Percentiles rank a stretch among this genome's conserved stretches.
Evolutionary conservation across 2,797 vertebrate species (phyloP).

Genomic region (Arctocebus calabarensis): DNA sequence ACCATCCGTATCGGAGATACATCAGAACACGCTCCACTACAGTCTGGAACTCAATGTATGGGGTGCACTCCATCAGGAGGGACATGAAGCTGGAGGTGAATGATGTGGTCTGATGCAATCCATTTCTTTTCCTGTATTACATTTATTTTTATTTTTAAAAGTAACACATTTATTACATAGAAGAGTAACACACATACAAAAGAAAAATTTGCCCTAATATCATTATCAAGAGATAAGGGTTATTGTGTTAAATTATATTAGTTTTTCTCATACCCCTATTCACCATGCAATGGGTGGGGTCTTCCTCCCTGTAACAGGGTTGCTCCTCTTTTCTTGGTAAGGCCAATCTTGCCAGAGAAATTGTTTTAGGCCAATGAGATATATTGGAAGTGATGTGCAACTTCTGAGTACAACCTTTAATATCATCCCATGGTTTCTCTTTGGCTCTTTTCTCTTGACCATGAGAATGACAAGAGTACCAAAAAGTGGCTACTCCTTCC

Average conservation of each 20-base stretch:
- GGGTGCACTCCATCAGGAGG: background rate
- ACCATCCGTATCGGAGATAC: background rate
- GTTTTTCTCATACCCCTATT: background rate
- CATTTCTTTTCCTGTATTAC: background rate
- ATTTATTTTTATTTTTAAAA: background rate
- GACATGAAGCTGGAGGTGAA: background rate
- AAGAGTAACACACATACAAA: background rate
- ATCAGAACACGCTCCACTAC: background rate
- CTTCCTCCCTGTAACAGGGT: background rate
- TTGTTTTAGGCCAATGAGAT: background rate
- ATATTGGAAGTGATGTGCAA: background rate
- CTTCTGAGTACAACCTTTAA: background rate
- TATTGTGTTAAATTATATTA: background rate
- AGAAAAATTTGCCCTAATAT: background rate
- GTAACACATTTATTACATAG: background rate
- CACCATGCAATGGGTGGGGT: too few relatives aligned
- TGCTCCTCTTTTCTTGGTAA: background rate
- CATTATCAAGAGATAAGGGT: background rate
- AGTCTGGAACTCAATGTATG: background rate
- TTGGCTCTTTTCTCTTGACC: background rate
- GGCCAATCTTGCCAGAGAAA: background rate
- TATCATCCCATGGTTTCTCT: background rate
- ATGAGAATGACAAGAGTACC: background rate
- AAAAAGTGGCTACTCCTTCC: background rate
- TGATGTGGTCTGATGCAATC: background rate